Evolutionary conservation across 1,140 invertebrate genomes (phyloP), one percentile per base, ranked within the genome.

Genomic region (Zelostemma sp.): DNA sequence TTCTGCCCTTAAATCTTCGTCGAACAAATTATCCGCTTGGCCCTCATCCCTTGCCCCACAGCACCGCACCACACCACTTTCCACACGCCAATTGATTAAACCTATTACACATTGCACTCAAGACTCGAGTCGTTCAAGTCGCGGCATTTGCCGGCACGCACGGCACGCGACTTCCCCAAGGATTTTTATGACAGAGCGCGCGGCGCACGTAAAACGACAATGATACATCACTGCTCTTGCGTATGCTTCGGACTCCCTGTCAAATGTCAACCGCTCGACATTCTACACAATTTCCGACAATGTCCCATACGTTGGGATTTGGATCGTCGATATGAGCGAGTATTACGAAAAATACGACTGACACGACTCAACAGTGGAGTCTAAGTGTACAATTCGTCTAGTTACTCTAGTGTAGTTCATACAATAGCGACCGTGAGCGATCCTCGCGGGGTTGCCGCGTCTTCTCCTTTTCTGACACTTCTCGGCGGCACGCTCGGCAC

Each of bases 61-160:
- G 73, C 78, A 79, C 77, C 74, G 72, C 78, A 78, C 76, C 77
- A 73, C 75, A 73, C 59, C 63, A n/a, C n/a, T n/a, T n/a, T n/a
- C n/a, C n/a, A n/a, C n/a, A n/a, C n/a, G n/a, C n/a, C n/a, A n/a
- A n/a, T n/a, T n/a, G n/a, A n/a, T n/a, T n/a, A n/a, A n/a, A n/a
- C n/a, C n/a, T n/a, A n/a, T n/a, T n/a, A n/a, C n/a, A n/a, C n/a
- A n/a, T n/a, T n/a, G n/a, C n/a, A n/a, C n/a, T n/a, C n/a, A n/a
- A n/a, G n/a, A n/a, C n/a, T n/a, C n/a, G n/a, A n/a, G 15, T 16
- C 11, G 19, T 45, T 53, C 47, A 46, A 63, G 47, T 56, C 38
- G 51, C 15, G 17, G 35, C 25, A 9, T 2, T 38, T 17, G 48
- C 50, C 50, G 59, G 49, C 49, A 48, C 65, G 54, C 54, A n/a